Percentiles rank a stretch among this genome's conserved stretches.
These are phyloP conservation scores for Octodon degus DNA, from an alignment of 2,113 vertebrate genomes.

Conservation along the genomic window DNA sequence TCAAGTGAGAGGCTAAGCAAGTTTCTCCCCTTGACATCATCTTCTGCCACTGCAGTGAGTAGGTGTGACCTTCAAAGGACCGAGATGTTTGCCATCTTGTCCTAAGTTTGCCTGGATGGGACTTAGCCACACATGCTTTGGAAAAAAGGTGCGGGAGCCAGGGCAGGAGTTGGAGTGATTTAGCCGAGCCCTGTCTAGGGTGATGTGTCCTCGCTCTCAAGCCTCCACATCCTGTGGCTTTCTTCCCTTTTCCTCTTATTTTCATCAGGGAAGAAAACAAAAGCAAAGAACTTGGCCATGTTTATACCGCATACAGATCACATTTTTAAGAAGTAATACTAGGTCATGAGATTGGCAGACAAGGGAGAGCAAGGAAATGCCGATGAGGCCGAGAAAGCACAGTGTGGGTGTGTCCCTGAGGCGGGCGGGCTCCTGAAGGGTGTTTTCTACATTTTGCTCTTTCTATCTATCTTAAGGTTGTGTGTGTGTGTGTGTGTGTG, in stretches of 20 bases:
- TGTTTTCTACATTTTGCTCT: background rate
- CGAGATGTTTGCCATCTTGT: conserved; percentile 55
- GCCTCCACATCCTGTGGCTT: background rate
- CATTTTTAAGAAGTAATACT: conserved; percentile 40
- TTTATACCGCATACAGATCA: background rate
- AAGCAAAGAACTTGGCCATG: conserved; percentile 13
- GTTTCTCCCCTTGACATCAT: background rate
- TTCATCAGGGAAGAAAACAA: conserved; percentile 5
- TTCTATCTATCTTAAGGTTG: background rate
- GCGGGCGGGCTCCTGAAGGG: background rate
- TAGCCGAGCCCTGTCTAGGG: background rate
- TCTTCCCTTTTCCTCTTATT: background rate
- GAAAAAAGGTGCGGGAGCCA: conserved; percentile 10
- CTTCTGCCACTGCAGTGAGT: background rate
- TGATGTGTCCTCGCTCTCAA: background rate
- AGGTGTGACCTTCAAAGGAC: background rate
- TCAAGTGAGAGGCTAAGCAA: background rate
- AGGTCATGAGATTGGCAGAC: background rate
- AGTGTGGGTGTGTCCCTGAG: background rate
- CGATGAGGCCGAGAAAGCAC: background rate
- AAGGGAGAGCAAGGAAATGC: background rate
- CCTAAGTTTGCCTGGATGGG: conserved; percentile 44
- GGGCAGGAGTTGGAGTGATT: background rate
- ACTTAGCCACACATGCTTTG: conserved; percentile 19
- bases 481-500: too few relatives aligned